Conservation (phyloP, 2,113 vertebrate species). For the Camelus dromedarius region DNA sequence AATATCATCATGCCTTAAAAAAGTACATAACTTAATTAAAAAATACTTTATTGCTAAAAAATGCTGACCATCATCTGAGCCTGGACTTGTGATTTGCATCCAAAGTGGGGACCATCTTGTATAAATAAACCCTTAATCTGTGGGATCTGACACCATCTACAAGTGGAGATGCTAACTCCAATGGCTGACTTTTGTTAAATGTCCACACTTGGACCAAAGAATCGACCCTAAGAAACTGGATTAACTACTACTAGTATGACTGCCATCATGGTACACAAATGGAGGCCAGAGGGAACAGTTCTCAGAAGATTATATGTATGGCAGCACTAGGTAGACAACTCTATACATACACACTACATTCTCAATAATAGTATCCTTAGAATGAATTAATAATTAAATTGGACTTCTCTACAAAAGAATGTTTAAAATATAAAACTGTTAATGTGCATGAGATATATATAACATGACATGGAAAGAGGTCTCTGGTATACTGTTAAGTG, state of each 20-base stretch:
- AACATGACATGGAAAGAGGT: neutral
- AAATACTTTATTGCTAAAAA: neutral
- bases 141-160: too few species aligned
- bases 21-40: too few species aligned
- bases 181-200: neutral
- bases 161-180: too few species aligned
- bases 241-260: neutral
- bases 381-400: slow-evolving; percentile 10
- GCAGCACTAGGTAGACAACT: neutral
- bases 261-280: neutral
- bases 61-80: neutral
- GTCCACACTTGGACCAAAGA: neutral
- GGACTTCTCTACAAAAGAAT: neutral
- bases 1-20: too few species aligned
- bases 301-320: neutral
- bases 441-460: neutral
- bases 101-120: too few species aligned
- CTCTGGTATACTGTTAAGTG: neutral
- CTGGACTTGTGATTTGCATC: neutral
- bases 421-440: neutral
- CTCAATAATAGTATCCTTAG: neutral
- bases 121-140: too few species aligned
- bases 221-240: neutral
- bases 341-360: neutral
- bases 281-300: neutral